These are phyloP conservation scores for Carassius auratus DNA, from an alignment of 2,113 vertebrate species.

Conservation along the genomic window DNA sequence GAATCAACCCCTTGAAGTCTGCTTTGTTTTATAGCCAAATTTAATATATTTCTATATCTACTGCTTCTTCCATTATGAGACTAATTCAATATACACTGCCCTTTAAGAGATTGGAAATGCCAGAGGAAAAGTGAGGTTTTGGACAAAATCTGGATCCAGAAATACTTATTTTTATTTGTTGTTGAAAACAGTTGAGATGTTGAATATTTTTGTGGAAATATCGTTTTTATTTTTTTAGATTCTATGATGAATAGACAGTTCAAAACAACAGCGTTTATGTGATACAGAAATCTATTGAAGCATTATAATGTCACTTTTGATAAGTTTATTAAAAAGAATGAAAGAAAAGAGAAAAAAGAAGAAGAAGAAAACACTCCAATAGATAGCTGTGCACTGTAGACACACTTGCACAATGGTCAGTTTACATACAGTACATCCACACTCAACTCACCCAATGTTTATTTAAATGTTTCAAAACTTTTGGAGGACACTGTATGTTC, in stretches of 20 bases:
- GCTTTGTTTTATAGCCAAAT: background rate
- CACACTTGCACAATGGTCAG: no score
- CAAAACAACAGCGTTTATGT: background rate
- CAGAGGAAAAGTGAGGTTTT: background rate
- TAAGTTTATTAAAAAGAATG: background rate
- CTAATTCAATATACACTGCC: background rate
- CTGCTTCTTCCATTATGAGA: background rate
- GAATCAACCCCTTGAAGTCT: background rate
- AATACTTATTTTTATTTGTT: background rate
- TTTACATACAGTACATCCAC: no score
- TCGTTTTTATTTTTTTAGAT: background rate
- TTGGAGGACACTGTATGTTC: no score
- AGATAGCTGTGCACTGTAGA: no score
- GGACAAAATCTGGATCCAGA: background rate
- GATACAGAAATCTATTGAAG: background rate
- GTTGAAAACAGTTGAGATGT: background rate
- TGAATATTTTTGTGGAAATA: background rate
- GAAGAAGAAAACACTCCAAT: no score
- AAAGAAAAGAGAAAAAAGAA: no score
- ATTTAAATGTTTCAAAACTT: no score
- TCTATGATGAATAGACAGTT: background rate
- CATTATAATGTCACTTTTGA: background rate
- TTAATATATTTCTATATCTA: background rate
- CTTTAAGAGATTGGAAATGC: background rate
- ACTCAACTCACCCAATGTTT: no score